Conservation (phyloP, 2,888 invertebrate species). For the Yponomeuta evonymella region DNA sequence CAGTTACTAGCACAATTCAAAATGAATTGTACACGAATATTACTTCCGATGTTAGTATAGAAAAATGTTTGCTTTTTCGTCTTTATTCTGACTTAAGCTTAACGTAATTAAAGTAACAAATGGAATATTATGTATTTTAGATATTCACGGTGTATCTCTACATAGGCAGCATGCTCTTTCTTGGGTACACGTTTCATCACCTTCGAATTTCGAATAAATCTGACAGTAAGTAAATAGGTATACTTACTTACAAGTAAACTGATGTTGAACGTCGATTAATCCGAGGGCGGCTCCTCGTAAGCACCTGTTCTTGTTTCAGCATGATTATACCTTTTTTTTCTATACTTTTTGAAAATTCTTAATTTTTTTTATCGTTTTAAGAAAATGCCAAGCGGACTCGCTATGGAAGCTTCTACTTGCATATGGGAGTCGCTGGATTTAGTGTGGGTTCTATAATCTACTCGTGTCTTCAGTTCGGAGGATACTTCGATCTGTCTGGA, state of each 20-base stretch:
- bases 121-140: conserved; percentile 45
- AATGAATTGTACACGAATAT: conserved; percentile 67
- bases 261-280: no score
- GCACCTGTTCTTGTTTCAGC: no score
- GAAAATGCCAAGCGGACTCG: conserved; percentile 51
- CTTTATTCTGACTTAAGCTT: not conserved
- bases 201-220: conserved; percentile 57
- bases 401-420: conserved; percentile 79
- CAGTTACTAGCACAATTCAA: conserved; percentile 79
- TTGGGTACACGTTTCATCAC: conserved; percentile 81
- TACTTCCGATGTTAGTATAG: conserved; percentile 57
- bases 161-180: conserved; percentile 81
- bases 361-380: conserved; percentile 23
- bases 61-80: not conserved
- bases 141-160: conserved; percentile 85
- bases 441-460: conserved; percentile 83
- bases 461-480: conserved; percentile 82
- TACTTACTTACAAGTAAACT: not conserved
- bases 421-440: conserved; percentile 80
- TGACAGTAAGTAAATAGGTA: conserved; percentile 41
- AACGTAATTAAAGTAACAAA: not conserved
- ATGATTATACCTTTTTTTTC: no score
- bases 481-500: conserved; percentile 79
- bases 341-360: not conserved
- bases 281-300: no score